Evolutionary conservation across 1,140 invertebrate genomes (phyloP), one percentile per base, ranked within the genome.

Genomic region (Drosophila oshimai): DNA sequence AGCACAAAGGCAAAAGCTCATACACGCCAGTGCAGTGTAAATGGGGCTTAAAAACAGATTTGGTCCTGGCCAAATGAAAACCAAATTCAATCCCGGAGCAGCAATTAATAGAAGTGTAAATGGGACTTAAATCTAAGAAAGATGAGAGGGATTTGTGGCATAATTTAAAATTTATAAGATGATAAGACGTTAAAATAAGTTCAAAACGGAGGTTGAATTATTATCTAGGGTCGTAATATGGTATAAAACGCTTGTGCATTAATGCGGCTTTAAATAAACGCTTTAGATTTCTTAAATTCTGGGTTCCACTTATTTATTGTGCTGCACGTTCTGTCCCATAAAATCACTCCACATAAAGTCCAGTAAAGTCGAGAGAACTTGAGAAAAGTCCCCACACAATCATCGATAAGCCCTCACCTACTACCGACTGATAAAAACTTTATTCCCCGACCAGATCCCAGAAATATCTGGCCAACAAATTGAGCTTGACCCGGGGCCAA

Each of bases 41-140:
- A 62, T 42, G 55, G 37, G 58, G 58, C 37, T 60, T 62, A 62
- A 62, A 61, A 60, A 44, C 36, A 44, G 58, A 62, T 60, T 62
- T 45, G 18, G 37, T 42, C 39, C 10, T 28, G 54, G 37, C 13
- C 54, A 28, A 62, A 41, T 61, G 51, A 57, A 57, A 60, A 18
- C 15, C 58, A 62, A 60, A 62, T 62, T 62, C 37, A 62, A 62
- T 62, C 60, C 39, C 2, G 24, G 28, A 7, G n/a, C 18, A 6
- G 37, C 54, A 62, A 62, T 62, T 62, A 62, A 62, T 45, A 34
- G 28, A 24, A 45, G 58, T 60, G 54, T 45, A 62, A 62, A 42
- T 18, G 54, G 58, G 26, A n/a, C 20, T 36, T 44, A 26, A 44
- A 37, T 39, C 26, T 57, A 41, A 61, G 34, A 24, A 51, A 50